Evolutionary conservation across 2,888 invertebrate species (phyloP).

Genomic region (Aplocera efformata): DNA sequence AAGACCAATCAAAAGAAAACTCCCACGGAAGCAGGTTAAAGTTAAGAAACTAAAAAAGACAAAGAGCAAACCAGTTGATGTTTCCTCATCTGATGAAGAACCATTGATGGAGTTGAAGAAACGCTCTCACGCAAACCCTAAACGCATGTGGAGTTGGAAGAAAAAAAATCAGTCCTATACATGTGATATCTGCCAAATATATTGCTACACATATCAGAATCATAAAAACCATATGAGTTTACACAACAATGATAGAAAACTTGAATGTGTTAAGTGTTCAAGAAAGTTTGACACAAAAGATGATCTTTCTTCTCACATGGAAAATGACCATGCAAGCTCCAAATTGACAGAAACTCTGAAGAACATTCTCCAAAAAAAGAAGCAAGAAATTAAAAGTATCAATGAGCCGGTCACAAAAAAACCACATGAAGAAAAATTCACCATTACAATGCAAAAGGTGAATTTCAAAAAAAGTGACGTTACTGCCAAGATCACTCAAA

Average conservation of each 20-base stretch:
- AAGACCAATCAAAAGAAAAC: conserved; percentile 28
- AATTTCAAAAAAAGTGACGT: conserved; percentile 6
- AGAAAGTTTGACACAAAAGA: conserved; percentile 43
- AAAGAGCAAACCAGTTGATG: conserved; percentile 8
- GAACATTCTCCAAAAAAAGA: conserved; percentile 52
- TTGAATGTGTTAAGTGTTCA: conserved; percentile 60
- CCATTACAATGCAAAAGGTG: conserved; percentile 49
- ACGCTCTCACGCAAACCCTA: conserved; percentile 1
- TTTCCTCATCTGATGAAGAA: conserved; percentile 50
- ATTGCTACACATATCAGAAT: conserved; percentile 66
- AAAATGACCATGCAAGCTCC: conserved; percentile 48
- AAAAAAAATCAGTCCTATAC: conserved; percentile 37
- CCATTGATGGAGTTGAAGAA: conserved; percentile 38
- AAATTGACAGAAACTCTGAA: conserved; percentile 60
- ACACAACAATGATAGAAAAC: conserved; percentile 44
- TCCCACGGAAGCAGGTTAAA: conserved; percentile 14
- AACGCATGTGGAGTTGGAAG: conserved; percentile 1
- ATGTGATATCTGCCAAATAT: conserved; percentile 54
- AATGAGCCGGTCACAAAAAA: conserved; percentile 10
- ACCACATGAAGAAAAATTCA: conserved; percentile 34
- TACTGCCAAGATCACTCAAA: conserved; percentile 38
- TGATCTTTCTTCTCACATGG: conserved; percentile 46
- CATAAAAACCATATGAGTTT: conserved; percentile 59
- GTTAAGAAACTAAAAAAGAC: background rate
- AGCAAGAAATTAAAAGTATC: conserved; percentile 20